Percentiles rank a stretch among this genome's conserved stretches.
Conservation (phyloP, 2,888 invertebrate species). For the Cryptops parisi region DNA sequence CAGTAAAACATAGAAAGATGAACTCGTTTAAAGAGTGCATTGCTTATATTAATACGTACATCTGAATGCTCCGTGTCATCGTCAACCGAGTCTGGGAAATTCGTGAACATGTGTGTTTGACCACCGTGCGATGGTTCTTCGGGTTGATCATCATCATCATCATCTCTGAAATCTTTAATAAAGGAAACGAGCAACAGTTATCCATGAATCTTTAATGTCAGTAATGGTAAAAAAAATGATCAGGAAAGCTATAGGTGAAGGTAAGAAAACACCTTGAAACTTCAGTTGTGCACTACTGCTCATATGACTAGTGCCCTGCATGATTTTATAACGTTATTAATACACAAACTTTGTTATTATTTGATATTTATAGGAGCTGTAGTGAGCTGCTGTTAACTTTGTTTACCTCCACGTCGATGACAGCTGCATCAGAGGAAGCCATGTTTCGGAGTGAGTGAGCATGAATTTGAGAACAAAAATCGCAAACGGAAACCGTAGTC, state of each 20-base stretch:
- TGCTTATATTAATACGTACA: no score
- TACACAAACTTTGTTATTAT: no score
- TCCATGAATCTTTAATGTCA: no score
- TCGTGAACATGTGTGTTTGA: constrained; percentile 18
- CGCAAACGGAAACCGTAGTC: no score
- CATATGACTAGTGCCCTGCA: no score
- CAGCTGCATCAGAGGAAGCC: constrained; percentile 14
- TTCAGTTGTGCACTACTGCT: constrained; percentile 10
- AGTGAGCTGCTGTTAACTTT: no score
- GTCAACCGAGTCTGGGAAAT: constrained; percentile 19
- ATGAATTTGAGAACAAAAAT: no score
- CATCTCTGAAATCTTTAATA: constrained; percentile 5
- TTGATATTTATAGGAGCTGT: no score
- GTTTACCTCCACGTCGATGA: constrained; percentile 15
- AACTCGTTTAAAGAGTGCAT: no score
- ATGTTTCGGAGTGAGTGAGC: constrained; percentile 1
- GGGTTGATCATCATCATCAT: neutral
- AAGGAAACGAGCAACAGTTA: neutral
- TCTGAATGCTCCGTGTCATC: constrained; percentile 16
- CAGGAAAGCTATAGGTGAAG: neutral
- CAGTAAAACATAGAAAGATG: no score
- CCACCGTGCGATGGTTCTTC: constrained; percentile 3
- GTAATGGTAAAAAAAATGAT: no score
- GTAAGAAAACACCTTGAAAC: constrained; percentile 17
- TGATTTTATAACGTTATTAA: no score